A percentile compares a stretch with the other conserved stretches of the same genome.
Evolutionary conservation across 2,888 invertebrate genomes (phyloP).

Genomic region (Lepidocyrtoides sp.): DNA sequence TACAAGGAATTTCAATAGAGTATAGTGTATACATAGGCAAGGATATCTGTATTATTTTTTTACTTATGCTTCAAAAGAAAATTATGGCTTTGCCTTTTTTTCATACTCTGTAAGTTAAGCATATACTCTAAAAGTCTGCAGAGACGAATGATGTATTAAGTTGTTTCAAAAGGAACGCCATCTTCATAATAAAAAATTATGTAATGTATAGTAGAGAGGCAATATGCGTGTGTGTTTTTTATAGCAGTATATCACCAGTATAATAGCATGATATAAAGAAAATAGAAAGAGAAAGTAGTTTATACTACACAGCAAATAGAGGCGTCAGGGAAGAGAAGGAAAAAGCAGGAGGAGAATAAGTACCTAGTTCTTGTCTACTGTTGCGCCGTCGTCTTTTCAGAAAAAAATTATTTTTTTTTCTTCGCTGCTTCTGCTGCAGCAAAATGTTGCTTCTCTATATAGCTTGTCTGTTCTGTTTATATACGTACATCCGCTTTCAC

Average conservation of each 20-base stretch:
- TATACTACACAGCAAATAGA: too few species aligned
- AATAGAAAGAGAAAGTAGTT: not conserved
- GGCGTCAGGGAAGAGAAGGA: not conserved
- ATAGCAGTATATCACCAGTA: too few species aligned
- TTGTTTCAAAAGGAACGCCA: conserved; percentile 62
- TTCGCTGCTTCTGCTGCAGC: too few species aligned
- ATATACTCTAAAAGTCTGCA: not conserved
- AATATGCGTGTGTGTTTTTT: not conserved
- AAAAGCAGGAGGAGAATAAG: not conserved
- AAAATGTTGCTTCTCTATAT: too few species aligned
- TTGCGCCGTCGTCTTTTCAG: conserved; percentile 59
- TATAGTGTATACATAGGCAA: not conserved
- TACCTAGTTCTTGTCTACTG: conserved; percentile 38
- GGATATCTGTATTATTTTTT: too few species aligned
- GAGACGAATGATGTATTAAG: conserved; percentile 77
- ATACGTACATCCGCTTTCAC: too few species aligned
- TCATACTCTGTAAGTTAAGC: not conserved
- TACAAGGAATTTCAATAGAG: conserved; percentile 72
- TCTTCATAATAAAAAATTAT: conserved; percentile 70
- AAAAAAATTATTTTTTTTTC: too few species aligned
- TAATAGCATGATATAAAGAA: not conserved
- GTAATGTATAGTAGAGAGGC: not conserved
- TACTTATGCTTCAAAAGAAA: conserved; percentile 3
- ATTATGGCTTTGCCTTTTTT: conserved; percentile 2
- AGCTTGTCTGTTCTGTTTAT: too few species aligned